Base-by-base conservation (phyloP, 53 echinoderm and acorn worm species). In the Antedon mediterranea region DNA sequence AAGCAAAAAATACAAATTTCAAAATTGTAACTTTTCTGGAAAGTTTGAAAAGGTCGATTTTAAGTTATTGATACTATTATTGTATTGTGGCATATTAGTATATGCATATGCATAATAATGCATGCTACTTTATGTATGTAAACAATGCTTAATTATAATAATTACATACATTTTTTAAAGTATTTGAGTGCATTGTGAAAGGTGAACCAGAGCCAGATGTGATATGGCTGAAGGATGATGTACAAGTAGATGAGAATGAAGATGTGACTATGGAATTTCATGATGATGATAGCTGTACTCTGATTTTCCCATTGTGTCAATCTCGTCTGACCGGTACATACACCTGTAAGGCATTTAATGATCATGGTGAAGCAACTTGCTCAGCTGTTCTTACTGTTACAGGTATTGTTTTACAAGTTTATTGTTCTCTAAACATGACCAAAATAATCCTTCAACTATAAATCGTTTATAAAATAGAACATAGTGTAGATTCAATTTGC, bases 141-240 rank as follows among this genome's bases (percentile, higher is more conserved):
- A 6, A 6, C 37, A 6, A 4, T 37, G 37, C 11, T 37, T 37
- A 6, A 4, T 37, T 37, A 37, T 6, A 37, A 11, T 37, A 6
- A 6, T 37, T 37, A 11, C 37, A 6, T 37, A 11, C 37, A 11
- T 11, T 37, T n/a, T 37, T 28, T 28, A 31, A 44, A 98, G 98
- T 85, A 76, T 84, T 98, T 78, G 92, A 90, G 72, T 98, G 98
- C 71, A 86, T 91, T 0, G 85, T 94, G 14, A 92, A 90, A 78
- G 98, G 98, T 13, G 98, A 98, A 0, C 98, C 98, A 71, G 89
- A 89, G 28, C 98, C 98, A 1, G 92, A 98, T 33, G 90, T 98
- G 44, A 81, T 87, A 34, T 98, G 98, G 98, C 77, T 81, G 81
- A 92, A 86, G 76, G 85, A 93, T 32, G 90, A 86, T 33, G 71